Evolutionary conservation across 2,797 vertebrate genomes (phyloP), one percentile per base, ranked within the genome.

Genomic region (Astyanax mexicanus): DNA sequence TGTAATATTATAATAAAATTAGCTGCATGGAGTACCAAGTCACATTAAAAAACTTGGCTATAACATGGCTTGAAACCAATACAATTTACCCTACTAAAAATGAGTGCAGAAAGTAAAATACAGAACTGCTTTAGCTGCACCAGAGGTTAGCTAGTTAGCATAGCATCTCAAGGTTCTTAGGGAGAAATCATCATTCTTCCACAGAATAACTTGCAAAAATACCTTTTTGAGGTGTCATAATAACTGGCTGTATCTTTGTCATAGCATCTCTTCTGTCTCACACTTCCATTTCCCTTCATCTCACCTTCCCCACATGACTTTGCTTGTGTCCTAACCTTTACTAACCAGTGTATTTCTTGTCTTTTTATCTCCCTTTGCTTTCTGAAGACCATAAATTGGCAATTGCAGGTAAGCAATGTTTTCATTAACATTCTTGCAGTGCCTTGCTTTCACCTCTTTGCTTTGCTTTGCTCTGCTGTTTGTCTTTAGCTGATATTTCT

Each of bases 331-430:
- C 42, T 84, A 78, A 76, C 69, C 73, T 45, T 6, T 67, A 15
- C 69, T 84, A 70, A 83, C 75, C 17, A 19, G 15, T 62, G 29
- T 77, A 25, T 78, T 32, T 69, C 61, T 80, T 75, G 44, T 57
- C 62, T 81, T 38, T 15, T 77, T 69, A 69, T 29, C 69, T 23
- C 66, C 75, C 38, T 69, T 82, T 91, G 89, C 90, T 69, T 85
- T 44, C 88, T 45, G 86, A 93, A 94, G 93, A 89, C 80, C 91
- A 91, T 88, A 93, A 86, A 89, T 93, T 90, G 84, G 86, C 90
- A 54, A 70, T 81, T 81, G 91, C 93, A 91, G 93, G 93, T 94
- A 93, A 93, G 93, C 40, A 13, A 45, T 40, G 61, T 47, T 79
- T 79, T 78, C 72, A 21, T 29, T 62, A 57, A 76, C 49, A 10